phyloP scores from a whole-genome alignment of 1,140 invertebrate species.

The Oryzaephilus surinamensis region DNA sequence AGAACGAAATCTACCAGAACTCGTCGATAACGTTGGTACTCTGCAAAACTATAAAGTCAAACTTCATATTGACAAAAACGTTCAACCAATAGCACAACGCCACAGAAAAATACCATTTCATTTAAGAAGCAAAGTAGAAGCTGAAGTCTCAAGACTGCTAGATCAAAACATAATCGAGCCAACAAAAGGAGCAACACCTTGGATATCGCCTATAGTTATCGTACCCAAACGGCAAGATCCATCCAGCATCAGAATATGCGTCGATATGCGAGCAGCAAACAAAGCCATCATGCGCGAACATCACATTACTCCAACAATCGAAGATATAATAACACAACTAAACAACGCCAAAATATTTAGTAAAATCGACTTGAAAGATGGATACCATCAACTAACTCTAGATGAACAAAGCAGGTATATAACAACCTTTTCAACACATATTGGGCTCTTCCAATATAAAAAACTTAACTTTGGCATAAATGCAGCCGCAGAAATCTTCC shows the following conservation, averaged over 20 bases:
- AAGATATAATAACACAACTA: slow-evolving; percentile 24
- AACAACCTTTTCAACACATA: too few relatives aligned
- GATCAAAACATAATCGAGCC: slow-evolving; percentile 16
- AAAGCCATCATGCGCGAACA: slow-evolving; percentile 30
- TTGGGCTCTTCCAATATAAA: too few relatives aligned
- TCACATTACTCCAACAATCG: slow-evolving; percentile 31
- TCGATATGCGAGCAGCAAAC: slow-evolving; percentile 33
- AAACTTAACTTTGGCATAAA: too few relatives aligned
- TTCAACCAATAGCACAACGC: slow-evolving; percentile 2
- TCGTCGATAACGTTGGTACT: not conserved
- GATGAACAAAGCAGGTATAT: too few relatives aligned
- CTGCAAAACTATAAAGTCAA: not conserved
- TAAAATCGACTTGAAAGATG: too few relatives aligned
- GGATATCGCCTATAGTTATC: slow-evolving; percentile 32
- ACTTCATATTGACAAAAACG: not conserved
- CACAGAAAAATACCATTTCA: slow-evolving; percentile 6
- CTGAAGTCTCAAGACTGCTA: slow-evolving; percentile 5
- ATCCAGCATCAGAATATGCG: slow-evolving; percentile 26
- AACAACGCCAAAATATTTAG: too few relatives aligned
- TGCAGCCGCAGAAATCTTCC: slow-evolving; percentile 34
- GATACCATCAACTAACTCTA: too few relatives aligned
- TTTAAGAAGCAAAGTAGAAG: slow-evolving; percentile 6
- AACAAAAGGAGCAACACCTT: slow-evolving; percentile 27
- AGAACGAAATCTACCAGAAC: not conserved
- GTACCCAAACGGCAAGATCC: slow-evolving; percentile 23